Conservation (phyloP, 2,888 invertebrate genomes). For the Sminthurinus aureus region DNA sequence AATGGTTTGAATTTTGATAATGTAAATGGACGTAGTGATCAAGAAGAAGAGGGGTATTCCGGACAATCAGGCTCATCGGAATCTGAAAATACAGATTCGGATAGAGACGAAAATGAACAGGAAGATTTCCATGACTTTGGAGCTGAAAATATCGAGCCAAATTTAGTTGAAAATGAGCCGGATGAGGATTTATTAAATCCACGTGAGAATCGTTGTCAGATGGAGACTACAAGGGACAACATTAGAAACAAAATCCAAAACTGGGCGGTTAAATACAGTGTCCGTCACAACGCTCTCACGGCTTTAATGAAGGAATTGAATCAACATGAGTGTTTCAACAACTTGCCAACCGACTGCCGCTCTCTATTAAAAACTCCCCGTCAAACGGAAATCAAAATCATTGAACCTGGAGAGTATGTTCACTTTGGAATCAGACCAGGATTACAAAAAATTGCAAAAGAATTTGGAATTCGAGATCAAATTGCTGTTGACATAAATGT, state of each 20-base stretch:
- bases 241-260: not conserved
- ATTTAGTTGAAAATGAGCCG: too few relatives aligned
- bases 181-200: too few relatives aligned
- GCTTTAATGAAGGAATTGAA: not conserved
- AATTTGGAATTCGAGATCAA: not conserved
- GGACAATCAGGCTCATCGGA: too few relatives aligned
- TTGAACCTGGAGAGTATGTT: constrained; percentile 3
- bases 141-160: too few relatives aligned
- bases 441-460: not conserved
- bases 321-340: not conserved
- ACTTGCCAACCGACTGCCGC: not conserved
- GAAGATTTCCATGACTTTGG: too few relatives aligned
- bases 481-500: constrained; percentile 4
- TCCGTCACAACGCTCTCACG: not conserved
- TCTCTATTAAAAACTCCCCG: not conserved
- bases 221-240: not conserved
- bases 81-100: too few relatives aligned
- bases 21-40: too few relatives aligned
- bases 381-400: not conserved
- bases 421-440: not conserved
- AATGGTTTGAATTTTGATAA: too few relatives aligned
- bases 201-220: too few relatives aligned
- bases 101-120: too few relatives aligned
- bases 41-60: too few relatives aligned
- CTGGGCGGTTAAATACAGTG: not conserved